Base-by-base conservation (phyloP, 2,797 vertebrate species). In the Malurus leucopterus region DNA sequence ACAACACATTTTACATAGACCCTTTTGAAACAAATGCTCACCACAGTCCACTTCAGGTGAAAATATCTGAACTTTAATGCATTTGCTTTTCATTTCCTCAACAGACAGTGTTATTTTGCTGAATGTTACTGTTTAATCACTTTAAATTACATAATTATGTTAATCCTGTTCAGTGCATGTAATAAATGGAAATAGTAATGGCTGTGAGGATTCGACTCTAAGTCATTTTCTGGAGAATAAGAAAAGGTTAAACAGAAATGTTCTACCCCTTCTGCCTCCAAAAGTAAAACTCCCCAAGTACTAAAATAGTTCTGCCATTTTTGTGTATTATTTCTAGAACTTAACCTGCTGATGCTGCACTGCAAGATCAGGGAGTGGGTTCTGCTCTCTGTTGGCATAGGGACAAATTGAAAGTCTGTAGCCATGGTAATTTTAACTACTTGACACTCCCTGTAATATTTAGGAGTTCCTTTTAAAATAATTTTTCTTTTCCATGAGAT, bases 31-130 rank as follows among this genome's bases (percentile, higher is more conserved):
- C 29, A 86, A 50, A 65, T 83, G 20, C 32, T 93, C 51, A 38
- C 49, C 41, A 34, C 73, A 78, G 63, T 87, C 86, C 32, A 16
- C 92, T 89, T 80, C 84, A 80, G 84, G 63, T 89, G 84, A 76
- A 79, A 90, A 84, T 51, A 34, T 34, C 24, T 73, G 50, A 88
- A 87, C 62, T 92, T 86, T 9, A 50, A 64, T 91, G 85, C 85
- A 59, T 91, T 84, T 94, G 26, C 81, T 83, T 86, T 87, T 84
- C 34, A 62, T 88, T 94, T 91, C 58, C 72, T 75, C 49, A 73
- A 8, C 20, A 55, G 77, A 67, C n/a, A 89, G 58, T 83, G 27
- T 64, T 82, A 63, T 86, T 86, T 92, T 87, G 62, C 86, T 89
- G 86, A 71, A 69, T 83, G 72, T 83, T 72, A 90, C 51, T 65